Conservation (phyloP, 2,888 invertebrate species). For the Eudasyphora cyanicolor region DNA sequence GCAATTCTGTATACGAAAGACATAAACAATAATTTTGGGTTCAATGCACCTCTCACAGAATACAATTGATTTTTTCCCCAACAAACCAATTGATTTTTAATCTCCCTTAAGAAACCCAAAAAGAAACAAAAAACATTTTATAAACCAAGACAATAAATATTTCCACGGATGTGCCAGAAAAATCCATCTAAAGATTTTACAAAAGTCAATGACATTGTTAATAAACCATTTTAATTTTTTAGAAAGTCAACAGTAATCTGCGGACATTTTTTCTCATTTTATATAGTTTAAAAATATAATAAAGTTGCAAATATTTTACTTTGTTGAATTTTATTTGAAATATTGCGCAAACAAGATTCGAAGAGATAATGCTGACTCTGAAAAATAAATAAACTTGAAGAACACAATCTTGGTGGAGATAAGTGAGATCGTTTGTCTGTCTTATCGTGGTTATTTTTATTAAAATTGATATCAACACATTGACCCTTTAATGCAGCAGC, state of each 20-base stretch:
- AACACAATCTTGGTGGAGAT: background rate
- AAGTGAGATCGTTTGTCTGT: background rate
- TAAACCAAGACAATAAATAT: background rate
- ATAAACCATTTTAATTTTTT: background rate
- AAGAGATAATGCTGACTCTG: background rate
- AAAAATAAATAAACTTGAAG: background rate
- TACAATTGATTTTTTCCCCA: background rate
- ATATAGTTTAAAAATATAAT: too few species aligned
- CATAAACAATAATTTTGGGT: background rate
- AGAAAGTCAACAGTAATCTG: too few species aligned
- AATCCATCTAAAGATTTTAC: background rate
- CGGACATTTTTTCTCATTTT: too few species aligned
- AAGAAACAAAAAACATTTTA: background rate
- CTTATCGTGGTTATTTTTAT: background rate
- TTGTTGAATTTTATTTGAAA: slow-evolving; percentile 1
- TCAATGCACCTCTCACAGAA: background rate
- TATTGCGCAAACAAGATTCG: background rate
- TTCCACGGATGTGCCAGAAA: too few species aligned
- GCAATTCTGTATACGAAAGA: background rate
- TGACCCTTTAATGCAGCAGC: slow-evolving; percentile 2
- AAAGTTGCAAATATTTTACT: background rate
- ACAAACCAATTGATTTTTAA: background rate
- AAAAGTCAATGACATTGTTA: background rate
- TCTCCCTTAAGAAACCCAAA: background rate
- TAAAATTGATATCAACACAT: background rate